A percentile compares a stretch with the other conserved stretches of the same genome.
Evolutionary conservation across 2,113 vertebrate genomes (phyloP).

Genomic region (Larimichthys crocea): DNA sequence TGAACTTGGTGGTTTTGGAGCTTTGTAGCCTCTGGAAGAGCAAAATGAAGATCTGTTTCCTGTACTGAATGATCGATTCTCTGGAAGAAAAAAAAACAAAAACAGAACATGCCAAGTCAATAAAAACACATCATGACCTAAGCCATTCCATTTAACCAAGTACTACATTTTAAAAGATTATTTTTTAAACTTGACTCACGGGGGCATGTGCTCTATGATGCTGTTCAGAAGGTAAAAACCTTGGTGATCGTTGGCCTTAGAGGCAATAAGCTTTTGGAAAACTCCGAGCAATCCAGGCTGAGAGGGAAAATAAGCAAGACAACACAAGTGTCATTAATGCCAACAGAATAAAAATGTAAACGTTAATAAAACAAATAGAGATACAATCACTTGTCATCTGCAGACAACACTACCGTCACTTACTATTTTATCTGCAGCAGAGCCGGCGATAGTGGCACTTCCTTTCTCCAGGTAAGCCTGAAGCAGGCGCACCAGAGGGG

Average conservation of each 20-base stretch:
- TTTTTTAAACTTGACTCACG: slow-evolving; percentile 84
- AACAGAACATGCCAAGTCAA: too few relatives aligned
- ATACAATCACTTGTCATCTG: not conserved
- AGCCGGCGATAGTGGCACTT: slow-evolving; percentile 87
- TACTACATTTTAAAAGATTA: not conserved
- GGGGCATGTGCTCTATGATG: slow-evolving; percentile 96
- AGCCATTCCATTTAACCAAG: not conserved
- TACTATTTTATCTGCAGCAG: slow-evolving; percentile 96
- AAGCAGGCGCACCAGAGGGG: slow-evolving; percentile 95
- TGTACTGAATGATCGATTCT: slow-evolving; percentile 93
- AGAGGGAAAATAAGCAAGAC: not conserved
- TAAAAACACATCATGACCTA: not conserved
- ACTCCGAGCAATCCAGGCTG: slow-evolving; percentile 97
- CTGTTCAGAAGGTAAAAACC: slow-evolving; percentile 98
- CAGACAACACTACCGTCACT: slow-evolving; percentile 60
- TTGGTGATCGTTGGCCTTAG: slow-evolving; percentile 98
- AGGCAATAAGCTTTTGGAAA: slow-evolving; percentile 98
- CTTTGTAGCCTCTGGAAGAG: slow-evolving; percentile 98
- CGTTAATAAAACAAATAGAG: not conserved
- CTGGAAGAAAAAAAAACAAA: slow-evolving; percentile 73
- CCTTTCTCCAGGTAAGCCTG: slow-evolving; percentile 96
- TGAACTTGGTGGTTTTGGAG: slow-evolving; percentile 99
- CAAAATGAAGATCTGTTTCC: slow-evolving; percentile 98
- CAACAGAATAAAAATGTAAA: not conserved
- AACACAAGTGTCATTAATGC: not conserved